These are phyloP conservation scores for Pegea sp. DNA, from an alignment of 23 tunicate genomes.

Conservation along the genomic window DNA sequence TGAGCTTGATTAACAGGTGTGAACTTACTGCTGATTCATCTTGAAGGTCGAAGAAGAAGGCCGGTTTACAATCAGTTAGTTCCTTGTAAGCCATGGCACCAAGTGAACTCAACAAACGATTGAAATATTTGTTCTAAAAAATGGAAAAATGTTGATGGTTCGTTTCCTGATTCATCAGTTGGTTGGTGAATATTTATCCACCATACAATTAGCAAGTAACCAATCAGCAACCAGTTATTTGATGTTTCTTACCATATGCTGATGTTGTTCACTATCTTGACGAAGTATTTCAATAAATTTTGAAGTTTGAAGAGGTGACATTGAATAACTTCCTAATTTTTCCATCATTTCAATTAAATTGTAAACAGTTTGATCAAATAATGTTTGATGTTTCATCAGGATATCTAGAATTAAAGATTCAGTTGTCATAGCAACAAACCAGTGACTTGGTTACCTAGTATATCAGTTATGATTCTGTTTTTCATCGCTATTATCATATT, in stretches of 20 bases:
- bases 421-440: too few species aligned
- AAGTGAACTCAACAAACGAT: constrained; percentile 27
- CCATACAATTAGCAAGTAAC: background rate
- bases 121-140: constrained; percentile 68
- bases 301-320: constrained; percentile 42
- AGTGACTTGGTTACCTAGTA: constrained; percentile 35
- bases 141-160: too few species aligned
- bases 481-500: constrained; percentile 61
- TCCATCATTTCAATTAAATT: constrained; percentile 34
- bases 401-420: constrained; percentile 13
- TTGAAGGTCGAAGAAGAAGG: constrained; percentile 74
- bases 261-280: constrained; percentile 55
- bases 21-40: constrained; percentile 59
- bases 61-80: constrained; percentile 28
- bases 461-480: constrained; percentile 32
- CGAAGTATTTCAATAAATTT: constrained; percentile 52
- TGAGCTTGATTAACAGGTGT: background rate
- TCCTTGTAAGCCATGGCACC: constrained; percentile 63
- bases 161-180: too few species aligned
- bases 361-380: constrained; percentile 36
- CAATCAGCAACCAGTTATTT: background rate
- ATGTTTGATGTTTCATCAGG: constrained; percentile 22
- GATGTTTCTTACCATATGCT: constrained; percentile 34
- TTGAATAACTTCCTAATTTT: constrained; percentile 44
- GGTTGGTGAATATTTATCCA: too few species aligned